Evolutionary conservation across 1,140 invertebrate species (phyloP), one percentile per base, ranked within the genome.

Genomic region (Lordiphosa clarofinis): DNA sequence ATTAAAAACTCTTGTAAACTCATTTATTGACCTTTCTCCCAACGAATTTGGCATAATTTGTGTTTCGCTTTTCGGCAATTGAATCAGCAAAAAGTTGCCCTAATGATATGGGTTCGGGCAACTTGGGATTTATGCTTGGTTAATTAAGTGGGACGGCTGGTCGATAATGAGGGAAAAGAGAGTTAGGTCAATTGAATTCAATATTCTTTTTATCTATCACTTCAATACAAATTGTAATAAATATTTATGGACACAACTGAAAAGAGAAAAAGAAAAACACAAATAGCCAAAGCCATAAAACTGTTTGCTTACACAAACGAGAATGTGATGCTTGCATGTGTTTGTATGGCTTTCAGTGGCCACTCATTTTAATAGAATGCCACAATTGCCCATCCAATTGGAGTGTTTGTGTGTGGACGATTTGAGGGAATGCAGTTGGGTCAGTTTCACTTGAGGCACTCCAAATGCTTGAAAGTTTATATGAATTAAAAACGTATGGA

Each of bases 1-100:
- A 84, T 84, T 84, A 86, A 84, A 84, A 84, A 70, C 68, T 40
- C 37, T 73, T 72, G 64, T 60, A 53, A 82, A 82, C 76, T 82
- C 82, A 81, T 81, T 70, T 86, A 84, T 72, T 71, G 62, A 70
- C 62, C 70, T 46, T 33, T 46, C 43, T 46, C 56, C 12, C 55
- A 10, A 47, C 19, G 31, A 31, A 53, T 53, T 54, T 44, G 53
- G 43, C 28, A 46, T 28, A 63, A 13, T 63, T 78, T 49, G 59
- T 35, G 21, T 31, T 57, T 63, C 24, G 21, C 21, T 24, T 24
- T 19, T 36, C n/a, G 6, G 55, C 62, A 69, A 79, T 79, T 79
- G 69, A 79, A 79, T 73, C 70, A 79, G 74, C 70, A 59, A 62
- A 62, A 62, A 62, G 70, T 74, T 74, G 39, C 38, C 39, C 21